Conservation (phyloP, 2,888 invertebrate species). For the Drosophila paranaensis region DNA sequence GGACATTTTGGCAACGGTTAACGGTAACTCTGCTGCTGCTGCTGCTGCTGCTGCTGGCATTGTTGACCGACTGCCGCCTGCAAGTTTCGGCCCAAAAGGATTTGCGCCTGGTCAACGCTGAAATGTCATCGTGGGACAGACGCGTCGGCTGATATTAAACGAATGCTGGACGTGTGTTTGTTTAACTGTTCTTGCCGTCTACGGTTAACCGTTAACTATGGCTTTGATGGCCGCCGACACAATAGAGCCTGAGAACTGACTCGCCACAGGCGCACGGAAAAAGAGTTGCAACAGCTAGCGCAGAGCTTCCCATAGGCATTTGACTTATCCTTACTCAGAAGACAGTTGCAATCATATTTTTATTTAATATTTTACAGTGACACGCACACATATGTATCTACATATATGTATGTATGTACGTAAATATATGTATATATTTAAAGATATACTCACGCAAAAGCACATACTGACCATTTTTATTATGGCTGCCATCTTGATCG, state of each 20-base stretch:
- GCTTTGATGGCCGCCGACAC: slow-evolving; percentile 52
- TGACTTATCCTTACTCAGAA: background rate
- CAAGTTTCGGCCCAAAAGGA: slow-evolving; percentile 44
- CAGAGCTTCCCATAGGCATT: slow-evolving; percentile 5
- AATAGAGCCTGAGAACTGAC: slow-evolving; percentile 11
- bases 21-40: slow-evolving; percentile 34
- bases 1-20: slow-evolving; percentile 37
- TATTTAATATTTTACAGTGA: background rate
- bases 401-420: background rate
- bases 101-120: slow-evolving; percentile 52
- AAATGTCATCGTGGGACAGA: slow-evolving; percentile 54
- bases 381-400: background rate
- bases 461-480: background rate
- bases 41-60: slow-evolving; percentile 21
- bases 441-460: background rate
- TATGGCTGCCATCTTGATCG: background rate
- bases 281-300: slow-evolving; percentile 14
- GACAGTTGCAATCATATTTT: background rate
- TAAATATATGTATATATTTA: background rate
- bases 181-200: slow-evolving; percentile 50
- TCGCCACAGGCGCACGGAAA: background rate
- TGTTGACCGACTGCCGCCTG: slow-evolving; percentile 60
- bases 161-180: slow-evolving; percentile 47
- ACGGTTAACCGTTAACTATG: slow-evolving; percentile 23
- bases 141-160: slow-evolving; percentile 70